Conservation (phyloP, 2,797 vertebrate genomes). For the Oophaga sylvatica region DNA sequence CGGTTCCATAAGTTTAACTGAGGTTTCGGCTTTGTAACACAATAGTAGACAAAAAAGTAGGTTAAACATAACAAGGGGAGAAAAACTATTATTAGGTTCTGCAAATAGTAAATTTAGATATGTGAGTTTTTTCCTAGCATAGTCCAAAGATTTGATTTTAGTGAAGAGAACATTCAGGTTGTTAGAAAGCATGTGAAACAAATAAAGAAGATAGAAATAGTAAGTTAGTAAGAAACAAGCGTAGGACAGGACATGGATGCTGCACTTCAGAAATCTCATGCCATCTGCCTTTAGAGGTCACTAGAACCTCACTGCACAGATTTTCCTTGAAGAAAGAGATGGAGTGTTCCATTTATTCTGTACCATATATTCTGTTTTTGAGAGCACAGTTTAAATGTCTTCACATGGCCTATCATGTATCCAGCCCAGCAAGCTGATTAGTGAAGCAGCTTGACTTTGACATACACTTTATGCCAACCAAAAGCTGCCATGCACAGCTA, state of each 20-base stretch:
- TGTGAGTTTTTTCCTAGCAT: not conserved
- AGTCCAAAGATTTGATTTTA: not conserved
- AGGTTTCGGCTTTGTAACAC: not conserved
- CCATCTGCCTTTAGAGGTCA: slow-evolving; percentile 96
- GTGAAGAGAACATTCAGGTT: not conserved
- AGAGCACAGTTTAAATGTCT: slow-evolving; percentile 80
- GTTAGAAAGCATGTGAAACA: not conserved
- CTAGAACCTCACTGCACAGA: slow-evolving; percentile 87
- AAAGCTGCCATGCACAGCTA: slow-evolving; percentile 75
- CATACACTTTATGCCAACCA: slow-evolving; percentile 80
- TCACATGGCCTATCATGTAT: slow-evolving; percentile 78
- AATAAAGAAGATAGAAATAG: slow-evolving; percentile 13
- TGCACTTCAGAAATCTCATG: slow-evolving; percentile 60
- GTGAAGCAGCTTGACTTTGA: slow-evolving; percentile 82
- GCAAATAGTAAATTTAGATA: not conserved
- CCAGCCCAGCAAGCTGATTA: slow-evolving; percentile 77
- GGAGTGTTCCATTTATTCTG: slow-evolving; percentile 65
- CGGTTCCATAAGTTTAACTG: not conserved
- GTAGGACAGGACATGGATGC: not conserved
- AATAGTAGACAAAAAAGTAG: not conserved
- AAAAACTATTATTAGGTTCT: not conserved
- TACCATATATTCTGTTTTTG: slow-evolving; percentile 69
- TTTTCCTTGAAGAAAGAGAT: slow-evolving; percentile 72
- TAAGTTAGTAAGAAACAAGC: slow-evolving; percentile 17
- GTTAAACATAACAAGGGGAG: not conserved